Evolutionary conservation across 2,888 invertebrate species (phyloP).

Genomic region (Euzetes globulus): DNA sequence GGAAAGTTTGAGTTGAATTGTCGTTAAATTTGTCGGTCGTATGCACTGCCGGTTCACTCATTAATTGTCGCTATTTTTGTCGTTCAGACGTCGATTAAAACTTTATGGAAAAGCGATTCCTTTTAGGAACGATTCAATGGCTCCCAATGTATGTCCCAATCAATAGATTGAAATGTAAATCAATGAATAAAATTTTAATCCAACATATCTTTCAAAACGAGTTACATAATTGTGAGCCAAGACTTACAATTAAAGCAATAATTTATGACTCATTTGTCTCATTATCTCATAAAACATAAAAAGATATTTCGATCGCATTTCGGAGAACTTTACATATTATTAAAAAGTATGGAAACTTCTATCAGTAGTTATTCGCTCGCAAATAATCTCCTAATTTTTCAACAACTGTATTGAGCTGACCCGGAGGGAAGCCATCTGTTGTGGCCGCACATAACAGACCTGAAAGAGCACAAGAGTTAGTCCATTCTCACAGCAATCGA

Average conservation of each 20-base stretch:
- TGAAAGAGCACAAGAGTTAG: not conserved
- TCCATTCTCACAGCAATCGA: not conserved
- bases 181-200: slow-evolving; percentile 16
- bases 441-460: slow-evolving; percentile 43
- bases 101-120: too few relatives aligned
- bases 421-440: slow-evolving; percentile 43
- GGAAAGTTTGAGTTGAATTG: not conserved
- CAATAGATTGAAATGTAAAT: not conserved
- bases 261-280: slow-evolving; percentile 6
- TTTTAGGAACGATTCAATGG: too few relatives aligned
- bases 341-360: not conserved
- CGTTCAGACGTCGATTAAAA: not conserved
- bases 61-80: slow-evolving; percentile 2
- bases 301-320: not conserved
- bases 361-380: slow-evolving; percentile 42
- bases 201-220: slow-evolving; percentile 13
- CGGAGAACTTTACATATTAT: not conserved
- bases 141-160: too few relatives aligned
- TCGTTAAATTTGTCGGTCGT: not conserved
- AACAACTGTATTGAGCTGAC: slow-evolving; percentile 43
- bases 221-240: not conserved
- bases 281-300: not conserved
- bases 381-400: slow-evolving; percentile 44
- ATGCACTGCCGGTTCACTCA: not conserved
- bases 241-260: slow-evolving; percentile 12